Evolutionary conservation across 2,888 invertebrate genomes (phyloP).

Genomic region (Tryphoninae sp.): DNA sequence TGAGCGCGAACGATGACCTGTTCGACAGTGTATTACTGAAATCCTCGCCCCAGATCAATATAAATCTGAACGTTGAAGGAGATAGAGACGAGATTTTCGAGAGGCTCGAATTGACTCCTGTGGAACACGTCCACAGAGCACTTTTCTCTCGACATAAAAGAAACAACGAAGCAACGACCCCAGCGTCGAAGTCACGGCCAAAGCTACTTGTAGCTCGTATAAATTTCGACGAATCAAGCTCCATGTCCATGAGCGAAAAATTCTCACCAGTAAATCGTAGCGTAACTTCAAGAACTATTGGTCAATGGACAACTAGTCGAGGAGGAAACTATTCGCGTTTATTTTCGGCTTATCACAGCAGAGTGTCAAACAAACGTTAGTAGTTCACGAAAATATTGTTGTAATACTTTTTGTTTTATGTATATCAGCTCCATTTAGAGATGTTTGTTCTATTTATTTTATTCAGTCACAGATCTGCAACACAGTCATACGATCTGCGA

Average conservation of each 20-base stretch:
- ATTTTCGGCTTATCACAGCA: conserved; percentile 67
- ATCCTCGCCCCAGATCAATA: conserved; percentile 74
- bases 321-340: conserved; percentile 74
- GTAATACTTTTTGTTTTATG: no score
- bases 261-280: conserved; percentile 50
- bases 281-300: conserved; percentile 50
- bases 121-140: conserved; percentile 72
- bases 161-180: conserved; percentile 50
- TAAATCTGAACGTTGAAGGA: conserved; percentile 66
- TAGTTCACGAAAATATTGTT: not conserved
- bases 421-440: conserved; percentile 60
- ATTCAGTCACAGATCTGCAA: conserved; percentile 67
- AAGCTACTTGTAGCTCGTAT: conserved; percentile 67
- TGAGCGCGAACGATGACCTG: conserved; percentile 54
- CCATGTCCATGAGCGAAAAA: conserved; percentile 54
- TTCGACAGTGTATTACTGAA: conserved; percentile 71
- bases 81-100: conserved; percentile 67
- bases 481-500: conserved; percentile 55
- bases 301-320: conserved; percentile 60
- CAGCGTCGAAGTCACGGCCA: conserved; percentile 60
- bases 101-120: conserved; percentile 74
- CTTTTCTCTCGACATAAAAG: conserved; percentile 71
- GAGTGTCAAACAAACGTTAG: conserved; percentile 43
- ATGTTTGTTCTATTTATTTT: conserved; percentile 68
- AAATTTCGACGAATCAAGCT: conserved; percentile 63